Percentiles rank a stretch among this genome's conserved stretches.
Conservation (phyloP, 2,113 vertebrate species). For the Istiophorus platypterus region DNA sequence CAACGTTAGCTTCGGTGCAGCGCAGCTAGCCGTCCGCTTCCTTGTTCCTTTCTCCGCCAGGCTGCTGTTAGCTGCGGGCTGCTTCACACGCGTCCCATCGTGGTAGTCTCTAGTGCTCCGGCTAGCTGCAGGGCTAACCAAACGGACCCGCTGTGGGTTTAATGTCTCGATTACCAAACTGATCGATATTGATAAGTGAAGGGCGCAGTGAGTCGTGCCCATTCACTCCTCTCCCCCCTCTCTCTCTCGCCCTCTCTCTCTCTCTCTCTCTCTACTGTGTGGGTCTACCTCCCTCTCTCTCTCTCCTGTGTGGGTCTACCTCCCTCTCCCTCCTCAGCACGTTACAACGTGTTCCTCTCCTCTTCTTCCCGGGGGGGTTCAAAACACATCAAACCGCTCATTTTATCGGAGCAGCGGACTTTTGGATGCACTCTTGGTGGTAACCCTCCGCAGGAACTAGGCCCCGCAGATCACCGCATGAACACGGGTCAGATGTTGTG, state of each 20-base stretch:
- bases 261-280: slow-evolving; percentile 23
- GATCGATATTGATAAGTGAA: slow-evolving; percentile 63
- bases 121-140: slow-evolving; percentile 28
- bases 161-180: slow-evolving; percentile 35
- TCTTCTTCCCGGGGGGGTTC: slow-evolving; percentile 51
- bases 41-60: slow-evolving; percentile 73
- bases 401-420: slow-evolving; percentile 9
- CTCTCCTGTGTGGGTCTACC: slow-evolving; percentile 16
- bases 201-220: slow-evolving; percentile 70
- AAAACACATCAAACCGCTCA: slow-evolving; percentile 40
- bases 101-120: neutral
- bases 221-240: slow-evolving; percentile 48
- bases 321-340: slow-evolving; percentile 50
- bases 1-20: slow-evolving; percentile 66
- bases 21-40: slow-evolving; percentile 76
- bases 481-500: neutral
- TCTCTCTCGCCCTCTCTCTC: neutral
- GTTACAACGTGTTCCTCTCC: slow-evolving; percentile 60
- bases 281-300: slow-evolving; percentile 30
- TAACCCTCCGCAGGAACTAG: slow-evolving; percentile 60
- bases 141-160: slow-evolving; percentile 18
- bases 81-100: slow-evolving; percentile 56
- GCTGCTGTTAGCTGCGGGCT: slow-evolving; percentile 54
- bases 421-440: neutral
- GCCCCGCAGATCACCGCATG: neutral